Evolutionary conservation across 1,140 invertebrate genomes (phyloP).

Genomic region (Drosophila mojavensis): DNA sequence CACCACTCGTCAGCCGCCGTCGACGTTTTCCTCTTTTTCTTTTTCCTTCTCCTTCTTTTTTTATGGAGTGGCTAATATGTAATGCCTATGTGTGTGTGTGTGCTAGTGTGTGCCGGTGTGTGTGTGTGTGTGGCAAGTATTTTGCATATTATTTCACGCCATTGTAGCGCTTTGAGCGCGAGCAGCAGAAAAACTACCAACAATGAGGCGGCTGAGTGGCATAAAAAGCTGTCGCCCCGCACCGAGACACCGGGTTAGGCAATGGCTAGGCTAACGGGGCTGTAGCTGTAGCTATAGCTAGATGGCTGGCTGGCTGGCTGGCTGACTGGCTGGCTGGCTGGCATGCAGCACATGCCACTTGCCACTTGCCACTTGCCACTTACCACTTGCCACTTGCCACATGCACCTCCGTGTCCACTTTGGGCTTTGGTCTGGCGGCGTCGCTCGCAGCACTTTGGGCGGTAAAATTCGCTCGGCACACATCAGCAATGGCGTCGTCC

Average conservation of each 20-base stretch:
- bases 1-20: constrained; percentile 69
- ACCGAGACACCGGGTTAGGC: constrained; percentile 22
- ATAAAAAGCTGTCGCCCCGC: constrained; percentile 72
- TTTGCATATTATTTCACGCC: constrained; percentile 82
- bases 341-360: constrained; percentile 12
- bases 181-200: constrained; percentile 60
- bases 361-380: constrained; percentile 21
- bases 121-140: constrained; percentile 50
- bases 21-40: constrained; percentile 1
- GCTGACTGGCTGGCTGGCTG: not conserved
- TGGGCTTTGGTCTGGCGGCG: constrained; percentile 67
- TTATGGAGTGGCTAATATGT: constrained; percentile 48
- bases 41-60: not conserved
- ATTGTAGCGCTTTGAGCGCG: constrained; percentile 76
- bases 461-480: constrained; percentile 66
- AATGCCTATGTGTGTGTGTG: constrained; percentile 3
- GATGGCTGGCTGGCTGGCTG: not conserved
- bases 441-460: constrained; percentile 72
- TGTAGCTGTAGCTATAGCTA: no score
- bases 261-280: not conserved
- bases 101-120: constrained; percentile 18
- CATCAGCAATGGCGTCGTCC: constrained; percentile 61
- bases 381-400: constrained; percentile 13
- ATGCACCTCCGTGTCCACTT: constrained; percentile 42
- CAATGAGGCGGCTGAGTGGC: constrained; percentile 75